These are phyloP conservation scores for Pimephales promelas DNA, from an alignment of 2,113 vertebrate species.

Conservation along the genomic window DNA sequence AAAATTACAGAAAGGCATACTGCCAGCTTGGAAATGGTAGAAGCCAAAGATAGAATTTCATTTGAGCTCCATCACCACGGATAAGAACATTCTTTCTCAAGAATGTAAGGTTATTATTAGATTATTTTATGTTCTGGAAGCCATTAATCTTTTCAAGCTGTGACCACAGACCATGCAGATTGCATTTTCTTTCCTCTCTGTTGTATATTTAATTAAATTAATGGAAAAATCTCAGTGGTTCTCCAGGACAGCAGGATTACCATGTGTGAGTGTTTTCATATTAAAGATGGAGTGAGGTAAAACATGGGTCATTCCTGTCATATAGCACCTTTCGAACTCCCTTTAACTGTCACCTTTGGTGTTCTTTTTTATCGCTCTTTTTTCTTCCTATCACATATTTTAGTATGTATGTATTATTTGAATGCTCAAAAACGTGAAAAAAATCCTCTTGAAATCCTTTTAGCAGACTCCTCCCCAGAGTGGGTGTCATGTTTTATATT, in stretches of 20 bases:
- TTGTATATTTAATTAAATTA: conserved; percentile 38
- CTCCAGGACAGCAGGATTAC: not conserved
- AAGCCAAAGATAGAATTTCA: conserved; percentile 5
- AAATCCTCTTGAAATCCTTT: too few species aligned
- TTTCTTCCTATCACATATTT: too few species aligned
- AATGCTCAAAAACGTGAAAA: too few species aligned
- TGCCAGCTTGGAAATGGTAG: not conserved
- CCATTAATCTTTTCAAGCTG: conserved; percentile 44
- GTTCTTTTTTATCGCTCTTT: too few species aligned
- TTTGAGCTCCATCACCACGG: conserved; percentile 19
- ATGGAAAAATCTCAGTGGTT: conserved; percentile 12
- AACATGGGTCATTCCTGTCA: not conserved
- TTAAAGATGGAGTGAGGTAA: not conserved
- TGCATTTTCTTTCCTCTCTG: conserved; percentile 36
- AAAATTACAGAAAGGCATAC: not conserved
- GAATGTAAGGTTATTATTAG: conserved; percentile 36
- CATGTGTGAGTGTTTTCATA: conserved; percentile 11
- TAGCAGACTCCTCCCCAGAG: too few species aligned
- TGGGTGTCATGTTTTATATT: too few species aligned
- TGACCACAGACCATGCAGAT: conserved; percentile 43
- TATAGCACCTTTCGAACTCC: not conserved
- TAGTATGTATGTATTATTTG: too few species aligned
- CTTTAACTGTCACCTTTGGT: too few species aligned
- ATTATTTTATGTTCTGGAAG: conserved; percentile 33
- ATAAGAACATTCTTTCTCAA: conserved; percentile 16